Conservation (phyloP, 2,888 invertebrate species). For the Drosophila putrida region DNA sequence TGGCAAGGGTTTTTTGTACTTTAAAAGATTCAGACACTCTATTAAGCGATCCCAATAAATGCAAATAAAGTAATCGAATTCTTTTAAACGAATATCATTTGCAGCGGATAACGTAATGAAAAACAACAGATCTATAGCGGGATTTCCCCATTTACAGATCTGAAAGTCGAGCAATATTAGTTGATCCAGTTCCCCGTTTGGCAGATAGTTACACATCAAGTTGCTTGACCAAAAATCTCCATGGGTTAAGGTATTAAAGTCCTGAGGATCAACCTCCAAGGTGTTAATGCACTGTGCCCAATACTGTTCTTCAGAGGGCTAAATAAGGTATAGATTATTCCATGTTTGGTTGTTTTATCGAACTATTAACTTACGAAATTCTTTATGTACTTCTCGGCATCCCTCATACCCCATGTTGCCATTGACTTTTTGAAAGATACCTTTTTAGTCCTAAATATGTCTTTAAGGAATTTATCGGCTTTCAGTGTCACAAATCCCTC, state of each 20-base stretch:
- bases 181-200: slow-evolving; percentile 62
- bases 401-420: slow-evolving; percentile 66
- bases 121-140: slow-evolving; percentile 78
- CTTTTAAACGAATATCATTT: slow-evolving; percentile 66
- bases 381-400: slow-evolving; percentile 66
- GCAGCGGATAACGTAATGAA: slow-evolving; percentile 75
- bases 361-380: slow-evolving; percentile 60
- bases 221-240: slow-evolving; percentile 84
- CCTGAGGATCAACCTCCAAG: slow-evolving; percentile 47
- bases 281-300: slow-evolving; percentile 46
- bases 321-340: not conserved
- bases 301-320: slow-evolving; percentile 72
- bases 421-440: slow-evolving; percentile 62
- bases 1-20: slow-evolving; percentile 74
- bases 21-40: slow-evolving; percentile 73
- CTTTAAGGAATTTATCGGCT: slow-evolving; percentile 6
- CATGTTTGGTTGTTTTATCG: not conserved
- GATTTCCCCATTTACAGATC: slow-evolving; percentile 81
- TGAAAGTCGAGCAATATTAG: slow-evolving; percentile 81
- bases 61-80: slow-evolving; percentile 80
- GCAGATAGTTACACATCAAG: slow-evolving; percentile 77
- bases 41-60: slow-evolving; percentile 80
- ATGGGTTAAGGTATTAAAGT: slow-evolving; percentile 79
- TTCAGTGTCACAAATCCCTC: slow-evolving; percentile 54
- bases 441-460: slow-evolving; percentile 24